phyloP scores from a whole-genome alignment of 2,113 vertebrate species.

The Tricholaema leucomelas region DNA sequence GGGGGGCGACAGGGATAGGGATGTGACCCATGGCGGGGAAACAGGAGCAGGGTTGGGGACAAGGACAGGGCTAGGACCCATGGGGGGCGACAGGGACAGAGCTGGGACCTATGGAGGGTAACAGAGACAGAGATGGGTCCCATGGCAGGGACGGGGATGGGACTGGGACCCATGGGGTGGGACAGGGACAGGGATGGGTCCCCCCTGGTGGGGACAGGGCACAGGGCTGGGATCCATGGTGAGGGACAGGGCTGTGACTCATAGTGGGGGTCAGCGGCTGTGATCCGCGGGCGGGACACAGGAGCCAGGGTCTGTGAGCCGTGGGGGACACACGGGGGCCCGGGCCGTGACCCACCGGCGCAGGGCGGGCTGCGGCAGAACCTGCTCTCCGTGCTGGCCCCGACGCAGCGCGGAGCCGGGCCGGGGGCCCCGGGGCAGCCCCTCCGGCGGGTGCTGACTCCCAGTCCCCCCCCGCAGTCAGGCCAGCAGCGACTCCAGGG shows the following conservation, averaged over 20 bases:
- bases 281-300: too few relatives aligned
- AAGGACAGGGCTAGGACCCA: not conserved
- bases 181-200: not conserved
- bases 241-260: too few relatives aligned
- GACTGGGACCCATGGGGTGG: too few relatives aligned
- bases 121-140: not conserved
- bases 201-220: too few relatives aligned
- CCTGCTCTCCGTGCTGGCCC: constrained; percentile 73
- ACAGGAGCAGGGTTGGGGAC: too few relatives aligned
- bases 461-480: constrained; percentile 82
- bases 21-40: too few relatives aligned
- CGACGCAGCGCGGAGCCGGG: constrained; percentile 72
- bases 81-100: not conserved
- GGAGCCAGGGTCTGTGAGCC: not conserved
- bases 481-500: constrained; percentile 82
- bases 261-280: too few relatives aligned
- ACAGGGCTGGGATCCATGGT: too few relatives aligned
- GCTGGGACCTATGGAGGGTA: not conserved
- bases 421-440: constrained; percentile 72
- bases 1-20: too few relatives aligned
- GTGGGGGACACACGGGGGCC: not conserved
- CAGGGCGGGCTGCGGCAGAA: constrained; percentile 84
- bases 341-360: constrained; percentile 53
- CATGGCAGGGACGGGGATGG: too few relatives aligned
- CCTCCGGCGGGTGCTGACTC: constrained; percentile 78